These are phyloP conservation scores for Tiliqua scincoides DNA, from an alignment of 2,113 vertebrate species.

Conservation along the genomic window DNA sequence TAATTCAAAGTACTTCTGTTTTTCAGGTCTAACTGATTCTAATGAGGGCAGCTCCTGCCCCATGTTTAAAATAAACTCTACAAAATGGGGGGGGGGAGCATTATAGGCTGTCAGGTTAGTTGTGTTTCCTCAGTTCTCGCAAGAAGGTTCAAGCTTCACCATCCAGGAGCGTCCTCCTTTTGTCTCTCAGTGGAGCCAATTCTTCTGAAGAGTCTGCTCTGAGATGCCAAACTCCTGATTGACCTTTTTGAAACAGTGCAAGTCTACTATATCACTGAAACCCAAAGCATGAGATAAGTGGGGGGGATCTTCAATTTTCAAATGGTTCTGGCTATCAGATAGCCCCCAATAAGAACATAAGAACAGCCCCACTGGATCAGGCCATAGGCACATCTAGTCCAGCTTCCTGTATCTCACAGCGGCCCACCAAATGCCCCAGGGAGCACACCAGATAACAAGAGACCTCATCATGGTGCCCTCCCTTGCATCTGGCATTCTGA, in stretches of 20 bases:
- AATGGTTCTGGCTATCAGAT: too few species aligned
- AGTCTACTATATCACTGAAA: background rate
- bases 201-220: background rate
- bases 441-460: too few species aligned
- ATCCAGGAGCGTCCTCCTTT: background rate
- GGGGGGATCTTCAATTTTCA: too few species aligned
- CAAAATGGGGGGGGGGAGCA: too few species aligned
- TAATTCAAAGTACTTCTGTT: background rate
- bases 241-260: background rate
- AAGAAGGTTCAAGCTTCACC: background rate
- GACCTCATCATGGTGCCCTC: too few species aligned
- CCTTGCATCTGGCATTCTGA: too few species aligned
- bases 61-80: background rate
- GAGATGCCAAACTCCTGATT: background rate
- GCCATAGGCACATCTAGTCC: too few species aligned
- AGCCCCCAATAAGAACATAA: too few species aligned
- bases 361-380: too few species aligned
- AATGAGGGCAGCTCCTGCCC: background rate
- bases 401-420: too few species aligned
- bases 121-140: background rate
- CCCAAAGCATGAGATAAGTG: background rate
- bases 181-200: background rate
- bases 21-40: background rate
- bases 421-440: too few species aligned
- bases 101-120: background rate